These are phyloP conservation scores for Lasioglossum calceatum DNA, from an alignment of 2,888 invertebrate genomes.

Conservation along the genomic window DNA sequence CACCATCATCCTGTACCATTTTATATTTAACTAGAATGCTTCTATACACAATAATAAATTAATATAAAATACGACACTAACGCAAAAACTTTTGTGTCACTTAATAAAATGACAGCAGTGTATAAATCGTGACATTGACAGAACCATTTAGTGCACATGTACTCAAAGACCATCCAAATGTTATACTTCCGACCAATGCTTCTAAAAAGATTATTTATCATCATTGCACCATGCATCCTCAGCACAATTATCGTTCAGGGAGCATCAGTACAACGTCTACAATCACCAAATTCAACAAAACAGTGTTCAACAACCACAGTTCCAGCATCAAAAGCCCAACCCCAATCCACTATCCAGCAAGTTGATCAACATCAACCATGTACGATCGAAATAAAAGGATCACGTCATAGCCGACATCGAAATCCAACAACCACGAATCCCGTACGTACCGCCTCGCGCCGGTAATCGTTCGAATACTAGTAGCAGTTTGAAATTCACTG, in stretches of 20 bases:
- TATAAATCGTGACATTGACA: not conserved
- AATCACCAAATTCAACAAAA: not conserved
- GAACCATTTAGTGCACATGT: not conserved
- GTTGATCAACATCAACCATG: not conserved
- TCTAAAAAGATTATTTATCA: not conserved
- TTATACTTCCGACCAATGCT: not conserved
- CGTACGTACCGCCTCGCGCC: not conserved
- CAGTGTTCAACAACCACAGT: not conserved
- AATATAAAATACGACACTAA: not conserved
- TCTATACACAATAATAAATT: not conserved
- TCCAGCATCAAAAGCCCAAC: not conserved
- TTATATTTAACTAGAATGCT: not conserved
- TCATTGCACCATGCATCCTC: not conserved
- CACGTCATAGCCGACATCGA: not conserved
- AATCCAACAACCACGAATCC: conserved; percentile 1
- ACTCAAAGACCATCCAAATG: not conserved
- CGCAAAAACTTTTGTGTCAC: not conserved
- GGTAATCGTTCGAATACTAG: conserved; percentile 14
- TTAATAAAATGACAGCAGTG: not conserved
- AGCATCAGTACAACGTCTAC: not conserved
- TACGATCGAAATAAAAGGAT: not conserved
- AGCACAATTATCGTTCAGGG: not conserved
- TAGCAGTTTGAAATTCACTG: conserved; percentile 13
- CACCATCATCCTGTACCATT: not conserved
- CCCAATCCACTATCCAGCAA: not conserved